Evolutionary conservation across 2,113 vertebrate genomes (phyloP), one percentile per base, ranked within the genome.

Genomic region (Pterocles burchelli): DNA sequence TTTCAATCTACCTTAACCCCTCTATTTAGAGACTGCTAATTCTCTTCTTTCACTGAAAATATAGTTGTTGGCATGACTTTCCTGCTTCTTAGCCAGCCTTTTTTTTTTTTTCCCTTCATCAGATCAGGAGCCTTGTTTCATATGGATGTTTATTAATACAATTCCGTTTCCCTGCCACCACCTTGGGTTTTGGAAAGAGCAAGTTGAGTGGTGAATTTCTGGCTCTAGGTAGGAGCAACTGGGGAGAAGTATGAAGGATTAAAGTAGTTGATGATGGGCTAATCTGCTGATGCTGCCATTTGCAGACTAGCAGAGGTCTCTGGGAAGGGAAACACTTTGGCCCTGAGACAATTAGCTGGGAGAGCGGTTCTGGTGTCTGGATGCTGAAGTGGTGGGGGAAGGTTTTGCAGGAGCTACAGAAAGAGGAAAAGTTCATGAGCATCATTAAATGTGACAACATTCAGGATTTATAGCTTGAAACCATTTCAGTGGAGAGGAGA

Each of bases 41-140:
- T 92, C 65, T 93, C 31, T 76, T 72, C 48, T 79, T 61, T 90
- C 63, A 71, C 38, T 93, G 66, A 93, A 94, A 92, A 88, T 82
- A 34, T 45, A 29, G 10, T 67, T 89, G 57, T 81, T 63, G 52
- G 20, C 87, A 29, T 68, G 57, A 74, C 70, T 93, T 94, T 33
- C 25, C 34, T 91, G 24, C 45, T 95, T 68, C 66, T 83, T 83
- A 77, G 74, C 24, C 68, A 77, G 68, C 49, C 77, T 49, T 31
- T 21, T 62, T 72, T 45, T 70, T 71, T 43, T 57, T 59, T 63
- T 7, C 76, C 33, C 9, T 26, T 26, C 21, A 43, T 71, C 13
- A 38, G 22, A 81, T 78, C 34, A 71, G 74, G 18, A 89, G 11
- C 52, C 29, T 92, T 7, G 51, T 95, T 95, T 94, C 46, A 41